A percentile compares a stretch with the other conserved stretches of the same genome.
phyloP scores from a whole-genome alignment of 2,888 invertebrate species.

The Bembecia ichneumoniformis region DNA sequence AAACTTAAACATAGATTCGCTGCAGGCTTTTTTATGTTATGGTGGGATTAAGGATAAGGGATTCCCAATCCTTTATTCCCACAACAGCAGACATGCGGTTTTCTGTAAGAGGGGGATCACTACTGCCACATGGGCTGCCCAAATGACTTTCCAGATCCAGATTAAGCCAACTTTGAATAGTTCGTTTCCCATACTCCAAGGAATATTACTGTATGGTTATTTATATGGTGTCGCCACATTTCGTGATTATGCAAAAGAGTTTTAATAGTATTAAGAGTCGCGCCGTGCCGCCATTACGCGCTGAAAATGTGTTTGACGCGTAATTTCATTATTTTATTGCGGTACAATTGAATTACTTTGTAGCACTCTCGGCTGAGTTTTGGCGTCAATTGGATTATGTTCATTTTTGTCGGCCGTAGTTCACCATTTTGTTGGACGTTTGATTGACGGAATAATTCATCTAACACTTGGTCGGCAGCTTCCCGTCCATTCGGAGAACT shows the following conservation, averaged over 20 bases:
- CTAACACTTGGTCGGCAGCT: neutral
- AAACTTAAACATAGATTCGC: too few relatives aligned
- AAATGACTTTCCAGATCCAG: too few relatives aligned
- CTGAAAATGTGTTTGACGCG: constrained; percentile 58
- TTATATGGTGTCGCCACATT: constrained; percentile 18
- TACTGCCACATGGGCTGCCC: too few relatives aligned
- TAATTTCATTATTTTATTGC: constrained; percentile 62
- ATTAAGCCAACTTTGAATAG: too few relatives aligned
- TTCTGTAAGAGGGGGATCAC: too few relatives aligned
- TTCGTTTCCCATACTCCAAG: too few relatives aligned
- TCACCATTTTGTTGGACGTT: neutral
- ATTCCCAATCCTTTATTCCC: too few relatives aligned
- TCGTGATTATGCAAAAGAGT: constrained; percentile 56
- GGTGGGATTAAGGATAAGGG: too few relatives aligned
- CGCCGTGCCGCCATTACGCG: constrained; percentile 30
- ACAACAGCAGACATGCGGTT: too few relatives aligned
- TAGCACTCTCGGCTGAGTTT: constrained; percentile 28
- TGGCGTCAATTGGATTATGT: constrained; percentile 29
- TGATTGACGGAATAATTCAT: neutral
- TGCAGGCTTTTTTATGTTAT: too few relatives aligned
- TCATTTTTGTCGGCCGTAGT: constrained; percentile 16
- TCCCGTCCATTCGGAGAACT: neutral
- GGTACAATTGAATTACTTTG: constrained; percentile 48
- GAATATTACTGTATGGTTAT: neutral
- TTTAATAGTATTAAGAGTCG: constrained; percentile 46